A percentile compares a stretch with the other conserved stretches of the same genome.
Conservation (phyloP, 2,113 vertebrate species). For the Stegostoma tigrinum region DNA sequence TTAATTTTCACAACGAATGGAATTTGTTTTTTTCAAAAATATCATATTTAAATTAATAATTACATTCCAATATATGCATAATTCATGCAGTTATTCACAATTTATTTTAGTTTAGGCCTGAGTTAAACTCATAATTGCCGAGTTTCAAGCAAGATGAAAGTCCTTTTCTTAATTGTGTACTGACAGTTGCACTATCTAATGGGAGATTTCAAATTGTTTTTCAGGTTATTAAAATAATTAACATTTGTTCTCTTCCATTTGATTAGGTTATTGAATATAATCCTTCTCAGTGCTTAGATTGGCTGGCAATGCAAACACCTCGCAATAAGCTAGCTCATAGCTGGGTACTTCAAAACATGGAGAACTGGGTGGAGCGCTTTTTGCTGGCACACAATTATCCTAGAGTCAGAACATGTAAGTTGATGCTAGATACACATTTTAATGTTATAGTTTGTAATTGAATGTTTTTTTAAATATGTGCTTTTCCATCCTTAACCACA, state of each 20-base stretch:
- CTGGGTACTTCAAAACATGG: constrained; percentile 99
- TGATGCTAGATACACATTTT: not conserved
- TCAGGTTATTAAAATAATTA: not conserved
- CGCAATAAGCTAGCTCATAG: constrained; percentile 96
- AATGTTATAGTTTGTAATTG: not conserved
- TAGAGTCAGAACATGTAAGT: constrained; percentile 94
- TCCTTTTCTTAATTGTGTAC: not conserved
- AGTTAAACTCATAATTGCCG: not conserved
- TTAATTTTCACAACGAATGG: not conserved
- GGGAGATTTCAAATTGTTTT: not conserved
- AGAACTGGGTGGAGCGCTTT: constrained; percentile 97
- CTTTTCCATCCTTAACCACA: not conserved
- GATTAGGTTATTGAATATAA: constrained; percentile 94
- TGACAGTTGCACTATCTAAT: not conserved
- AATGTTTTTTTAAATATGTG: not conserved
- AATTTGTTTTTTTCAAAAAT: not conserved
- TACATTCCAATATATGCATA: not conserved
- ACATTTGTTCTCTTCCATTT: constrained; percentile 36
- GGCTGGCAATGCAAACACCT: constrained; percentile 94
- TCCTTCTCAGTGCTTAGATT: constrained; percentile 95
- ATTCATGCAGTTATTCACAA: not conserved
- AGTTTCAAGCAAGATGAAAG: not conserved
- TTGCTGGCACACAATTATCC: constrained; percentile 97
- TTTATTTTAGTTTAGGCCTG: not conserved
- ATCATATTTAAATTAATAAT: not conserved